phyloP scores from a whole-genome alignment of 1,140 invertebrate genomes.

The Acromyrmex heyeri region DNA sequence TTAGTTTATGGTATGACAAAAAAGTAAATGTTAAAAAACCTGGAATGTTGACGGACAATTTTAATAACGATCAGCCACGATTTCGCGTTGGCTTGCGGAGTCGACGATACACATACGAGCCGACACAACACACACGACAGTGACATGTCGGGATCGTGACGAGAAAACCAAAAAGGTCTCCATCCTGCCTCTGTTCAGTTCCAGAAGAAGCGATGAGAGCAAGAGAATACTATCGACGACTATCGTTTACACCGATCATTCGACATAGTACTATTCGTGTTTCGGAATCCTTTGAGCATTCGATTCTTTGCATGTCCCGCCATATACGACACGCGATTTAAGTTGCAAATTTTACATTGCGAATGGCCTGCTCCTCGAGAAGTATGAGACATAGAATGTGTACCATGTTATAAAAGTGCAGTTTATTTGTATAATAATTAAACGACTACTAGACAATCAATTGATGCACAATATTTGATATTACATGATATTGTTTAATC shows the following conservation, averaged over 20 bases:
- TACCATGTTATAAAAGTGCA: neutral
- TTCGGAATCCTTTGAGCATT: conserved; percentile 60
- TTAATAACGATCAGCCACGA: conserved; percentile 61
- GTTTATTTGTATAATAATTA: neutral
- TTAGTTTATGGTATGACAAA: neutral
- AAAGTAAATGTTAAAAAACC: neutral
- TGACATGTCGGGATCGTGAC: conserved; percentile 81
- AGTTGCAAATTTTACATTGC: conserved; percentile 45
- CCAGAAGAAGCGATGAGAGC: conserved; percentile 56
- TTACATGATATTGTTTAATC: no score
- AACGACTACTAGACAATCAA: no score
- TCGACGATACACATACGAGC: conserved; percentile 78
- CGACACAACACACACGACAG: conserved; percentile 70
- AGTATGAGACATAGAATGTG: neutral
- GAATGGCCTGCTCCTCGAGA: neutral
- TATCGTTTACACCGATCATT: conserved; percentile 74
- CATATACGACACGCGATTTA: conserved; percentile 18
- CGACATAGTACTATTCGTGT: conserved; percentile 64
- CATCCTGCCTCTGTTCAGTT: conserved; percentile 19
- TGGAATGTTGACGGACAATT: neutral
- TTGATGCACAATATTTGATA: no score
- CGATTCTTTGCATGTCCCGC: conserved; percentile 43
- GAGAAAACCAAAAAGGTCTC: conserved; percentile 74
- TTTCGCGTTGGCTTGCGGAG: conserved; percentile 57
- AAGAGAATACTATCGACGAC: conserved; percentile 59